Evolutionary conservation across 2,113 vertebrate species (phyloP).

Genomic region (Forbesichthys agassizii): DNA sequence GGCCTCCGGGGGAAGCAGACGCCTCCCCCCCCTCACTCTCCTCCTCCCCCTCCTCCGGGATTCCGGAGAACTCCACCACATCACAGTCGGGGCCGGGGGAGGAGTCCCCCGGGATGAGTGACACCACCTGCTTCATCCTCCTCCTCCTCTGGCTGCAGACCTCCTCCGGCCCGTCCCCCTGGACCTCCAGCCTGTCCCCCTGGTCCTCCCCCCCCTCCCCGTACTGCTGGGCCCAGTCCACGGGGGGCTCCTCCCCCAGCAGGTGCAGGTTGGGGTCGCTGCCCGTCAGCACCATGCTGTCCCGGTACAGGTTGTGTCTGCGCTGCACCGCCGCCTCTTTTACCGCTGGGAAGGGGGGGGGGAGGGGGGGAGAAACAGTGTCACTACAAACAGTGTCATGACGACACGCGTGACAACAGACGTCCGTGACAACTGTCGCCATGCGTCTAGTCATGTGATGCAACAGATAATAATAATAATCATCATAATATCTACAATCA

Average conservation of each 20-base stretch:
- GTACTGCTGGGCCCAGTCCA: slow-evolving; percentile 82
- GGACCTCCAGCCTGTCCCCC: not conserved
- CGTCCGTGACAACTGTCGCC: no score
- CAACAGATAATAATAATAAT: no score
- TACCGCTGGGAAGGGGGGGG: slow-evolving; percentile 77
- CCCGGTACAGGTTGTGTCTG: slow-evolving; percentile 93
- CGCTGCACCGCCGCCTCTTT: slow-evolving; percentile 94
- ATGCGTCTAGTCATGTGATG: no score
- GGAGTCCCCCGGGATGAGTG: slow-evolving; percentile 85
- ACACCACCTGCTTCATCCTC: slow-evolving; percentile 88
- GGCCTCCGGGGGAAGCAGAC: not conserved
- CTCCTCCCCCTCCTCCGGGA: slow-evolving; percentile 51
- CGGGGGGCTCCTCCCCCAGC: slow-evolving; percentile 80
- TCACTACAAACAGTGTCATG: no score
- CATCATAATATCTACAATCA: no score
- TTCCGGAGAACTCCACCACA: slow-evolving; percentile 61
- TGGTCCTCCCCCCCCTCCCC: slow-evolving; percentile 2
- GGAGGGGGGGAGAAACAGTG: no score
- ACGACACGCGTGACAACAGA: no score
- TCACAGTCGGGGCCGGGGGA: slow-evolving; percentile 62
- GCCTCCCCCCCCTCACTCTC: not conserved
- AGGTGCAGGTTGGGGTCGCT: slow-evolving; percentile 93
- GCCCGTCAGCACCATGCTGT: slow-evolving; percentile 92
- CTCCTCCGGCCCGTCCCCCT: not conserved
- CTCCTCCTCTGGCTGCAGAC: slow-evolving; percentile 70